phyloP scores from a whole-genome alignment of 2,888 invertebrate species.

The Hirtodrosophila confusa region DNA sequence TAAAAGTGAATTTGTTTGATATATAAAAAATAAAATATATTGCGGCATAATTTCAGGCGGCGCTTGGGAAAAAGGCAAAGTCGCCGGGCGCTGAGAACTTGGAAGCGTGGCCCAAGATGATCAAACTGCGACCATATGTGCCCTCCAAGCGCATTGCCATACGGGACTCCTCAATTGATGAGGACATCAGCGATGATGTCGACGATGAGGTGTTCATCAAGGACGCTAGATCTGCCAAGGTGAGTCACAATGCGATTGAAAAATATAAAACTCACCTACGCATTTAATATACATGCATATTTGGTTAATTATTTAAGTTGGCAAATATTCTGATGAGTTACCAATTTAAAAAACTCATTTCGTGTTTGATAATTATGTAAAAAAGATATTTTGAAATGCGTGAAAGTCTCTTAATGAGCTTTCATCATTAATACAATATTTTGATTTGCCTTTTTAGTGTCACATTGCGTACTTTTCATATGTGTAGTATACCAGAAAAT shows the following conservation, averaged over 20 bases:
- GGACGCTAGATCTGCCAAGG: slow-evolving; percentile 88
- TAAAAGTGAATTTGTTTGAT: slow-evolving; percentile 9
- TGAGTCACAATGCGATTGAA: slow-evolving; percentile 51
- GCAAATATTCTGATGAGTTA: too few species aligned
- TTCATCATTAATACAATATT: too few species aligned
- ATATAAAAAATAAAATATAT: slow-evolving; percentile 1
- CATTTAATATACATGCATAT: too few species aligned
- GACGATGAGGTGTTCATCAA: slow-evolving; percentile 92
- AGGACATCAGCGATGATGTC: slow-evolving; percentile 90
- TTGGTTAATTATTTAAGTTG: too few species aligned
- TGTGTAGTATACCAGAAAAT: too few species aligned
- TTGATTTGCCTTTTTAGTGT: too few species aligned
- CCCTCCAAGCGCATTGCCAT: slow-evolving; percentile 87
- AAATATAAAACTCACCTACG: too few species aligned
- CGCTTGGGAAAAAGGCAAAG: slow-evolving; percentile 11
- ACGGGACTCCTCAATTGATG: slow-evolving; percentile 88
- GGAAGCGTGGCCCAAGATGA: slow-evolving; percentile 73
- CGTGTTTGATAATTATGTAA: too few species aligned
- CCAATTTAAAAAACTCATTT: too few species aligned
- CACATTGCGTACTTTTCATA: too few species aligned
- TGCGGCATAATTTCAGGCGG: slow-evolving; percentile 19
- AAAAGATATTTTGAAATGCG: too few species aligned
- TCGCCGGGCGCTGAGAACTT: slow-evolving; percentile 28
- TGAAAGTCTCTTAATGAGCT: too few species aligned
- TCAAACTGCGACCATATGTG: slow-evolving; percentile 86